phyloP scores from a whole-genome alignment of 1,140 invertebrate species.

The Parapsyche elsis region DNA sequence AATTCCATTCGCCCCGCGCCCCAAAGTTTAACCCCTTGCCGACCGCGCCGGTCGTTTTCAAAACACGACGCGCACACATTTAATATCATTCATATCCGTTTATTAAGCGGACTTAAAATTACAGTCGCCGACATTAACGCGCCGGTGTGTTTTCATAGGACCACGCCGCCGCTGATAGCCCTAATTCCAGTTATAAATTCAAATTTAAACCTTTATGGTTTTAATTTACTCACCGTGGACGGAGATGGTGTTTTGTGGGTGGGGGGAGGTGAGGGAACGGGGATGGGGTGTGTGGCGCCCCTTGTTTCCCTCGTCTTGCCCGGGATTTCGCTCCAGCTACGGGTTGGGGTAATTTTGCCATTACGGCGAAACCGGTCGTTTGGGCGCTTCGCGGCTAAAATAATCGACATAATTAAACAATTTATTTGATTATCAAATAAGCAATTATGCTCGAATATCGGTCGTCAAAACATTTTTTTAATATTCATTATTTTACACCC shows the following conservation, averaged over 20 bases:
- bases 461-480: too few species aligned
- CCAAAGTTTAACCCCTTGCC: neutral
- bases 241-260: neutral
- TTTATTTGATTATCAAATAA: constrained; percentile 26
- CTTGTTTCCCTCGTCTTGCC: neutral
- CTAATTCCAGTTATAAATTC: constrained; percentile 53
- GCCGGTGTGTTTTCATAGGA: constrained; percentile 39
- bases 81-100: constrained; percentile 40
- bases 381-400: neutral
- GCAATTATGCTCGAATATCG: neutral
- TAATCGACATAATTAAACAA: constrained; percentile 26
- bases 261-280: too few species aligned
- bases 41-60: neutral
- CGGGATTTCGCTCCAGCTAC: neutral
- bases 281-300: neutral
- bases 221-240: constrained; percentile 47
- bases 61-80: neutral
- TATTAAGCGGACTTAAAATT: constrained; percentile 37
- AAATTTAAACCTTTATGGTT: constrained; percentile 54
- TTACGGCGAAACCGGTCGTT: constrained; percentile 29
- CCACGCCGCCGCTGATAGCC: constrained; percentile 45
- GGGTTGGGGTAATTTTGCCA: constrained; percentile 3
- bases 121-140: constrained; percentile 40
- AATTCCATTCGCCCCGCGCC: too few species aligned
- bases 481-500: too few species aligned